Evolutionary conservation across 92 coral and sea anemone genomes (phyloP).

Genomic region (Siderastrea radians): DNA sequence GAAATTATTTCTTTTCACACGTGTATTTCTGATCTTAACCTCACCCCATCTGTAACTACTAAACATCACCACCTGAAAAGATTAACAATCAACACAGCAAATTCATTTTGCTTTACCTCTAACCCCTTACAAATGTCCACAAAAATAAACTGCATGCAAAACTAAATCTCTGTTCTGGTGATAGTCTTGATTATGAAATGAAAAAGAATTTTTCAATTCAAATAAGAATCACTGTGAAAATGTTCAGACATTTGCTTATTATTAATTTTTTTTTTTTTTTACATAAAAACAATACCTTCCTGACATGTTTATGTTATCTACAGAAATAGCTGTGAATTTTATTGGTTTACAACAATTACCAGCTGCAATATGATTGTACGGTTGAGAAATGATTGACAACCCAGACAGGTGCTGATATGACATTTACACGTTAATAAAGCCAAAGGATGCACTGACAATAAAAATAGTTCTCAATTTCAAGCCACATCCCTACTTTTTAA

Average conservation of each 20-base stretch:
- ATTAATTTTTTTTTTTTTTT: neutral
- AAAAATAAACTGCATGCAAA: neutral
- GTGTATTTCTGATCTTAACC: no score
- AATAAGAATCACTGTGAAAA: slow-evolving; percentile 21
- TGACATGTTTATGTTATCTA: slow-evolving; percentile 20
- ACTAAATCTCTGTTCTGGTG: neutral
- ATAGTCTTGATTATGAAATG: neutral
- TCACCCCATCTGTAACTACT: no score
- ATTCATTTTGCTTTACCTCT: neutral
- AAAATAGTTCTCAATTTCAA: neutral
- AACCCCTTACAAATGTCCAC: neutral
- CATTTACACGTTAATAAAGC: slow-evolving; percentile 13
- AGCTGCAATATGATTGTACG: slow-evolving; percentile 26
- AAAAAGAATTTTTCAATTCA: slow-evolving; percentile 7
- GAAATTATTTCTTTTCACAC: no score
- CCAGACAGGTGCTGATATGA: slow-evolving; percentile 25
- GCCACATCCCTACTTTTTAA: neutral
- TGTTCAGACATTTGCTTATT: slow-evolving; percentile 36
- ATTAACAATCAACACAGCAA: no score
- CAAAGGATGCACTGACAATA: neutral
- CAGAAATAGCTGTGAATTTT: slow-evolving; percentile 13
- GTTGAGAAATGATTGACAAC: slow-evolving; percentile 14
- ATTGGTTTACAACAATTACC: slow-evolving; percentile 24
- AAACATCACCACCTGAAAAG: no score
- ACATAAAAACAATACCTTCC: slow-evolving; percentile 31